Evolutionary conservation across 2,888 invertebrate species (phyloP), one percentile per base, ranked within the genome.

Genomic region (Limnephilus rhombicus): DNA sequence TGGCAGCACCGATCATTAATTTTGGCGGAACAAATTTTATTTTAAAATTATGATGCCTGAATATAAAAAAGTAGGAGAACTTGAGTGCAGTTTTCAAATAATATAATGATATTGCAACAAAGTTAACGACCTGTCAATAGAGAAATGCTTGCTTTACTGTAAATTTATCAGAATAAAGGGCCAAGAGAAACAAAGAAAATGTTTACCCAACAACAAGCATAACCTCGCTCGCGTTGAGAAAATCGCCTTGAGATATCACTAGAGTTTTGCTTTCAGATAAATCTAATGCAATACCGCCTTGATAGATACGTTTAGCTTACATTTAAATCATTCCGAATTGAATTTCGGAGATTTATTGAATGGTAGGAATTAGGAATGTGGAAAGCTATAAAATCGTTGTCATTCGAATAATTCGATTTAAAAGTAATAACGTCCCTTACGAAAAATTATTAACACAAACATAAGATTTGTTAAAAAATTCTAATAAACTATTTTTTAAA

Each of bases 201-300:
- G 4, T 68, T 68, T 68, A 68, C 68, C 24, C 68, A n/a, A 68
- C 24, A 68, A 53, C 18, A 18, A 68, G 68, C 24, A 68, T 37
- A 85, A 85, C 85, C 85, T 85, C 85, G 85, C 11, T 18, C 85
- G 24, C 18, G 68, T n/a, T 85, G 41, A 37, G 82, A 85, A 85
- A 85, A 85, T 24, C 41, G 85, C 85, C 85, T 85, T 41, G 85
- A 85, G 37, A 85, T 85, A 85, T 24, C 24, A 24, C 24, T 68
- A 68, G 68, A 68, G 68, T 68, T 68, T 68, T 68, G 68, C 68
- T 68, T 68, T 68, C 68, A 68, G 68, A 68, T 68, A 68, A 68
- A 68, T 9, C 24, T n/a, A 68, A 68, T 68, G 68, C 68, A 68
- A 68, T 68, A 68, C 68, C 68, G 68, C 68, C 68, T 68, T 68